Percentiles rank a stretch among this genome's conserved stretches.
Conservation (phyloP, 2,888 invertebrate species). For the Drosophila affinis region DNA sequence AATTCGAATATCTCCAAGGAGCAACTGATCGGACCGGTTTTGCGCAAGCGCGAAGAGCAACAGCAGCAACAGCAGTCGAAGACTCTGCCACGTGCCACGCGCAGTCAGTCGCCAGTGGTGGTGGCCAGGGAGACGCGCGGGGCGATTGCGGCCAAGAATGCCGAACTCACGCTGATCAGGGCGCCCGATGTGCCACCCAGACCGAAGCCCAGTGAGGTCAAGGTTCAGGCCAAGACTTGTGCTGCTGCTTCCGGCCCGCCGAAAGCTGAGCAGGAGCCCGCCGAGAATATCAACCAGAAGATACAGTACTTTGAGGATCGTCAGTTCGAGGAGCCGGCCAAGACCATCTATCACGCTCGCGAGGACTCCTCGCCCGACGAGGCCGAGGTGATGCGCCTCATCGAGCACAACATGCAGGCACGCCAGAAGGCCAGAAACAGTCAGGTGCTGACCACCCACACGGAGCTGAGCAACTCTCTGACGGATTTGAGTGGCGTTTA, state of each 20-base stretch:
- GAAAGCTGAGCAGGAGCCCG: conserved; percentile 26
- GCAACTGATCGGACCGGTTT: conserved; percentile 81
- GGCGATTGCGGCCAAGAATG: conserved; percentile 86
- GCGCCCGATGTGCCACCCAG: conserved; percentile 73
- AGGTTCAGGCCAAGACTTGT: conserved; percentile 10
- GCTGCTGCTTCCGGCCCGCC: not conserved
- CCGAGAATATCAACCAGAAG: conserved; percentile 86
- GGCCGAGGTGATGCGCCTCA: conserved; percentile 84
- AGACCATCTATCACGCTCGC: conserved; percentile 85
- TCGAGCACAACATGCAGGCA: conserved; percentile 83
- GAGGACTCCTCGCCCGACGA: conserved; percentile 85
- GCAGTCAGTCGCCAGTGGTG: conserved; percentile 82
- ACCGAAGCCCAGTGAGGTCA: conserved; percentile 39
- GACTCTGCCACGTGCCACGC: conserved; percentile 83
- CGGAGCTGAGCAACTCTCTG: conserved; percentile 82
- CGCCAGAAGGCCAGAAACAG: conserved; percentile 61
- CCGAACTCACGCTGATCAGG: conserved; percentile 81
- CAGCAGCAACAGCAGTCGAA: conserved; percentile 85
- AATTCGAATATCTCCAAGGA: conserved; percentile 85
- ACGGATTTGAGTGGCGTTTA: conserved; percentile 92
- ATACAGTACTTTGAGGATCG: conserved; percentile 92
- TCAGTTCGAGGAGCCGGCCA: conserved; percentile 85
- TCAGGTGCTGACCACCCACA: conserved; percentile 66
- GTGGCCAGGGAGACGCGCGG: conserved; percentile 87
- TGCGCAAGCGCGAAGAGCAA: conserved; percentile 75